Evolutionary conservation across 1,140 invertebrate genomes (phyloP).

Genomic region (Zaprionus capensis): DNA sequence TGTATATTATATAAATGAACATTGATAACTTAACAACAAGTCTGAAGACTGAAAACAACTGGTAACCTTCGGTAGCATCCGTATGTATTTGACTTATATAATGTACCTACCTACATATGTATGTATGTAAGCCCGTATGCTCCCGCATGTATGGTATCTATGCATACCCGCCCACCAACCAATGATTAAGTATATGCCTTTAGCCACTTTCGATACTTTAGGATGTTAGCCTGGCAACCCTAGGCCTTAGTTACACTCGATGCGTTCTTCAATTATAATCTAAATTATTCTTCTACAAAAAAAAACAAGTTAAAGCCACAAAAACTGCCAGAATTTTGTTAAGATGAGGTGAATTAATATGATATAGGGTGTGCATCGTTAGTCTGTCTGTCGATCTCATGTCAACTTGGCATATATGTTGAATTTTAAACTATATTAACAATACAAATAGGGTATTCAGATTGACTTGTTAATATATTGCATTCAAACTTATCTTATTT

Average conservation of each 20-base stretch:
- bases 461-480: no score
- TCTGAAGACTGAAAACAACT: conserved; percentile 45
- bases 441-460: no score
- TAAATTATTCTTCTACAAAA: neutral
- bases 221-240: neutral
- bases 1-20: neutral
- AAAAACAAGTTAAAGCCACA: conserved; percentile 5
- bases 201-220: conserved; percentile 7
- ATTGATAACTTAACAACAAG: conserved; percentile 27
- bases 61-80: conserved; percentile 24
- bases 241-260: conserved; percentile 7
- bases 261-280: neutral
- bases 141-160: neutral
- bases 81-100: conserved; percentile 17
- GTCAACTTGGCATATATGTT: no score
- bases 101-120: conserved; percentile 3
- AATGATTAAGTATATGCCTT: conserved; percentile 10
- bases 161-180: conserved; percentile 26
- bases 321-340: conserved; percentile 30
- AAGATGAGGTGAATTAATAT: neutral
- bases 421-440: no score
- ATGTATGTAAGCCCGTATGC: conserved; percentile 3
- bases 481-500: neutral
- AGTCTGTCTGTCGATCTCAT: neutral
- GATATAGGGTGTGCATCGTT: neutral